Evolutionary conservation across 1,140 invertebrate species (phyloP).

Genomic region (Venturia canescens): DNA sequence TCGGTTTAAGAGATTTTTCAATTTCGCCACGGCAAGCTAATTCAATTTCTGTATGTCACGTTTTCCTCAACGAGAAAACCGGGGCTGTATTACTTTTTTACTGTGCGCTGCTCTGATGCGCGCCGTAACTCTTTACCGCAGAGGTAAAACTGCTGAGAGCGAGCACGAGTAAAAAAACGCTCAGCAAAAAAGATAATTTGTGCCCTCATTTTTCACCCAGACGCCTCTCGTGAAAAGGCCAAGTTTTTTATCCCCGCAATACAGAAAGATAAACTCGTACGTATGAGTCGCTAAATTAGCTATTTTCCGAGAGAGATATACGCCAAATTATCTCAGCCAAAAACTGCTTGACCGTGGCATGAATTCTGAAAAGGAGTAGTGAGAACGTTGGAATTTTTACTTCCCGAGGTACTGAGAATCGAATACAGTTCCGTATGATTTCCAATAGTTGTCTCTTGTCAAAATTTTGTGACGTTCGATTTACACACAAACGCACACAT

Average conservation of each 20-base stretch:
- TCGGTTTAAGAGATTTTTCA: slow-evolving; percentile 75
- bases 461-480: too few relatives aligned
- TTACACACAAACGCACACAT: too few relatives aligned
- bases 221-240: not conserved
- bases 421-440: too few relatives aligned
- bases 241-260: not conserved
- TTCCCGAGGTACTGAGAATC: not conserved
- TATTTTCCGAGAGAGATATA: not conserved
- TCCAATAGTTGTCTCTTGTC: too few relatives aligned
- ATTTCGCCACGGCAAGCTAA: slow-evolving; percentile 71
- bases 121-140: slow-evolving; percentile 19
- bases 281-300: not conserved
- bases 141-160: not conserved
- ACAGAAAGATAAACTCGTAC: not conserved
- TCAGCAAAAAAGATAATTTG: not conserved
- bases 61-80: slow-evolving; percentile 46
- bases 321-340: not conserved
- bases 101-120: slow-evolving; percentile 19
- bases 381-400: not conserved
- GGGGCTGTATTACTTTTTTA: slow-evolving; percentile 32
- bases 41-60: slow-evolving; percentile 65
- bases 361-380: not conserved
- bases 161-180: not conserved
- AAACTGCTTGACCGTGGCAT: not conserved
- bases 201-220: slow-evolving; percentile 6